Base-by-base conservation (phyloP, 2,888 invertebrate species). In the Theretra japonica region DNA sequence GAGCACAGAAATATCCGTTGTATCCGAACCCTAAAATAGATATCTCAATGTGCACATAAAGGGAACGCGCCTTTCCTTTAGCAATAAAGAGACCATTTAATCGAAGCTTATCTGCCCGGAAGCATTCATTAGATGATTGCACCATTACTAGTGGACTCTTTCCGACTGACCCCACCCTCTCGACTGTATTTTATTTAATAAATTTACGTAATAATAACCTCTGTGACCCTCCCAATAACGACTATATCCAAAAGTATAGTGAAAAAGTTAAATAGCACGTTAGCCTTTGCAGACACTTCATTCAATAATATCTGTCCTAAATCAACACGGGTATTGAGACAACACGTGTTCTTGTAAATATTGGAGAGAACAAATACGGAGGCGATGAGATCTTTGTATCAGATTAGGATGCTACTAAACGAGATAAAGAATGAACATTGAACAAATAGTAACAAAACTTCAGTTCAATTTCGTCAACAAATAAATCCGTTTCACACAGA, bases 81-180 rank as follows among this genome's bases (percentile, higher is more conserved):
- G 93, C 91, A 91, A 93, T 94, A 94, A 94, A 94, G 92, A 89
- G 90, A 91, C 90, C 93, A 94, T 94, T 94, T 94, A 93, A 94
- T 94, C 94, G 92, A 90, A 91, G 92, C 92, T 93, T 94, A 94
- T 94, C 93, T 93, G 90, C 88, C 92, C 94, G 90, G 92, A 92
- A 93, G 94, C 93, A 92, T 93, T 95, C 94, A 95, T 95, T 95
- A 95, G 94, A 94, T 94, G 94, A 95, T 95, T 95, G 94, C 93
- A 83, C 91, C 88, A 87, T 93, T 94, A 91, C 93, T 90, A 89
- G 87, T 89, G 89, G 90, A 92, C 90, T 90, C 87, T 87, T 89
- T 86, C 81, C 80, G 81, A 85, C 82, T 75, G 82, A 80, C 85
- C 83, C 85, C 86, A 80, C 87, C 88, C 84, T 80, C 79, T 83